A percentile compares a stretch with the other conserved stretches of the same genome.
Conservation (phyloP, 2,888 invertebrate genomes). For the Lepidonotus clava region DNA sequence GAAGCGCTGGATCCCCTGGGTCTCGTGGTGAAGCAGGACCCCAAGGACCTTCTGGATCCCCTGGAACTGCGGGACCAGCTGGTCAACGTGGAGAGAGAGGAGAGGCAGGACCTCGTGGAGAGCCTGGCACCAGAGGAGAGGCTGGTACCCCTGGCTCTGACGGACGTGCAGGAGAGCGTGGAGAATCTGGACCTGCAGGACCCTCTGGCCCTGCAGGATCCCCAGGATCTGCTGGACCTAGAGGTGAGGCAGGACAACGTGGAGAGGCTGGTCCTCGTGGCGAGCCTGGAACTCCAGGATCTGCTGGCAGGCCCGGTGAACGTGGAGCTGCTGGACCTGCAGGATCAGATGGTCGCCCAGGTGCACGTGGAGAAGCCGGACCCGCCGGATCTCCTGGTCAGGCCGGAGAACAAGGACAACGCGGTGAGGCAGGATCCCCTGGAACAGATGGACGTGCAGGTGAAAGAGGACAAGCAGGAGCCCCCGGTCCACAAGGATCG, state of each 20-base stretch:
- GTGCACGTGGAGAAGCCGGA: constrained; percentile 41
- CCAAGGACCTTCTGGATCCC: constrained; percentile 55
- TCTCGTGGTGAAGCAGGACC: constrained; percentile 57
- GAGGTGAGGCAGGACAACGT: constrained; percentile 46
- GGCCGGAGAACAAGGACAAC: constrained; percentile 38
- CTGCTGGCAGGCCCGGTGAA: constrained; percentile 24
- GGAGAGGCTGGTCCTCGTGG: constrained; percentile 29
- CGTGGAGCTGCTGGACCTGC: constrained; percentile 48
- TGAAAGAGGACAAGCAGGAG: constrained; percentile 47
- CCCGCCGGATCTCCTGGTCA: constrained; percentile 30
- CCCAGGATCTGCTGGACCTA: constrained; percentile 27
- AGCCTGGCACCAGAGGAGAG: constrained; percentile 80
- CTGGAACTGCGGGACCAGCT: constrained; percentile 82
- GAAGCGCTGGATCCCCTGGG: constrained; percentile 68
- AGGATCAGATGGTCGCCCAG: background rate
- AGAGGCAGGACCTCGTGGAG: constrained; percentile 85
- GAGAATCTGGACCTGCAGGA: constrained; percentile 52
- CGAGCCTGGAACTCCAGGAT: background rate
- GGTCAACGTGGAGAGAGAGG: constrained; percentile 60
- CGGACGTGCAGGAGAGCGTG: constrained; percentile 58
- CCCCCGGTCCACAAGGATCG: constrained; percentile 50
- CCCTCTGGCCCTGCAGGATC: constrained; percentile 24
- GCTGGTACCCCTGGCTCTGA: constrained; percentile 47
- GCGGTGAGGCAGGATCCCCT: constrained; percentile 34
- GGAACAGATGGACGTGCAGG: constrained; percentile 30